Base-by-base conservation (phyloP, 1,140 invertebrate genomes). In the Pseudomyrmex pallidus region DNA sequence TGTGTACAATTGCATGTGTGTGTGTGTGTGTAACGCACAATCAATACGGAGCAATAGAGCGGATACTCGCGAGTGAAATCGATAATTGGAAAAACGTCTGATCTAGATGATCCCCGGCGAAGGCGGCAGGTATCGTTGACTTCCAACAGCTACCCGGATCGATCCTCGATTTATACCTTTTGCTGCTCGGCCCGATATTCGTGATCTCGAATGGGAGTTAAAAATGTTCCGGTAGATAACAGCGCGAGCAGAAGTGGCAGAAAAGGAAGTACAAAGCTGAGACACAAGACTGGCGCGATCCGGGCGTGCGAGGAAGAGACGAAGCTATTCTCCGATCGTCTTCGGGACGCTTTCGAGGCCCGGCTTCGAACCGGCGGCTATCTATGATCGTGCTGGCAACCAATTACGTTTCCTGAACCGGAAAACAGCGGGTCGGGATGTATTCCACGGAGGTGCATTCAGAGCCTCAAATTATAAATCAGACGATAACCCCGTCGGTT, bases 331-430 rank as follows among this genome's bases (percentile, higher is more conserved):
- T 67, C 50, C 54, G 59, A 66, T 68, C 61, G 73, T 56, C 66
- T 66, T 20, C 73, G 64, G 62, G 74, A 70, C 74, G 74, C 74
- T 84, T 70, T 84, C 82, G 74, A 61, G 62, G 48, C 74, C 73
- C 85, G 87, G 82, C 5, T 87, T 83, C 77, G 88, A 87, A 89
- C 76, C 76, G 76, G 84, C 88, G 85, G 86, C 90, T 92, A 92
- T 92, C 91, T 91, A 70, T 87, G 85, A 92, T 92, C 91, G 85
- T 89, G 70, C 89, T 84, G 84, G 90, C 90, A 93, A 93, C 93
- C 93, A 93, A 94, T 94, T 94, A 93, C 92, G 92, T 94, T 94
- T 92, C 90, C 90, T 89, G 90, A 91, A 91, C 91, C 91, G 92
- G 92, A 94, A 94, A 94, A 94, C 90, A 89, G 88, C 77, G 88